phyloP scores from a whole-genome alignment of 2,113 vertebrate genomes.

The Neodon shergylaensis region DNA sequence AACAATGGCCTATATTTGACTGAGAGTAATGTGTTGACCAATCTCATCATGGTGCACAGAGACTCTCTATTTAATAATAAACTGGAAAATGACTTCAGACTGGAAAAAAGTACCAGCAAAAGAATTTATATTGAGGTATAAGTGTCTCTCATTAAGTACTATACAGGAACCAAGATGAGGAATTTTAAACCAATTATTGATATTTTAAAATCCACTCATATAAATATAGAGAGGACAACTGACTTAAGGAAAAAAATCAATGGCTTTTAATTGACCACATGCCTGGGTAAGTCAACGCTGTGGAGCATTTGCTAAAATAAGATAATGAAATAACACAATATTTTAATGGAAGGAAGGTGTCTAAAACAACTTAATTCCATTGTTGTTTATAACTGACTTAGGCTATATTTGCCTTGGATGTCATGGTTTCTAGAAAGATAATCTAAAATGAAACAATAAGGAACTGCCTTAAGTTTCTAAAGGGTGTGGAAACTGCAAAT shows the following conservation, averaged over 20 bases:
- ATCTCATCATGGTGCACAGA: background rate
- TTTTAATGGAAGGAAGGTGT: background rate
- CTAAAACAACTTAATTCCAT: background rate
- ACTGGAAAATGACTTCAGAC: background rate
- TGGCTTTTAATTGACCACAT: background rate
- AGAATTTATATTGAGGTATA: background rate
- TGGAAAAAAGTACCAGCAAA: background rate
- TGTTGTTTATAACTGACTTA: background rate
- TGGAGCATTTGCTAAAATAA: background rate
- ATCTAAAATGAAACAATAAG: background rate
- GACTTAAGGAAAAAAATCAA: background rate
- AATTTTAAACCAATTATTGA: background rate
- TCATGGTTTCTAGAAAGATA: background rate
- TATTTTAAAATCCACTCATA: background rate
- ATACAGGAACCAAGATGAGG: background rate
- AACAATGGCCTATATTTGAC: too few relatives aligned
- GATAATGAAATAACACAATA: conserved; percentile 7
- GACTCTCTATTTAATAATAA: background rate
- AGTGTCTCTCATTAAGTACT: background rate
- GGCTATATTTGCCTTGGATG: background rate
- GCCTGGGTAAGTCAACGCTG: background rate
- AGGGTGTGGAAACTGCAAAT: background rate
- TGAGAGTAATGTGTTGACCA: background rate
- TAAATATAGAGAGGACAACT: background rate
- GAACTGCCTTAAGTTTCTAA: background rate